Conservation (phyloP, 2,113 vertebrate species). For the Climacteris rufus region DNA sequence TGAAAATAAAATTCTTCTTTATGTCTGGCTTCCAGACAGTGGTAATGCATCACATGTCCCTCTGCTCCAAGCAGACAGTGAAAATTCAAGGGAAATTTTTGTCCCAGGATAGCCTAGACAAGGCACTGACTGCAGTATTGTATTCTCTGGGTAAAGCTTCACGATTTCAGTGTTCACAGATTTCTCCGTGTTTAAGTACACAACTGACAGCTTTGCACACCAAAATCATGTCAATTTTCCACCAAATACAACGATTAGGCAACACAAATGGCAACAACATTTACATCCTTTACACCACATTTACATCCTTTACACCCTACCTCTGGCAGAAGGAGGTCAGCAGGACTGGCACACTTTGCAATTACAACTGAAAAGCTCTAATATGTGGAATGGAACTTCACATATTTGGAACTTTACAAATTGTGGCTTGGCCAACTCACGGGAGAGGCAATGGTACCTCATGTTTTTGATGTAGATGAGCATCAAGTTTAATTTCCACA, state of each 20-base stretch:
- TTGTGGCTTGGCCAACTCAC: neutral
- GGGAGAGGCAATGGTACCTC: neutral
- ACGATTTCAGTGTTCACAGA: rapidly evolving
- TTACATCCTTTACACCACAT: neutral
- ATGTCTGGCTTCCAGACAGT: neutral
- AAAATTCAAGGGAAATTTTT: neutral
- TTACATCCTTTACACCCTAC: neutral
- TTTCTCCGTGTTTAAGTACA: neutral
- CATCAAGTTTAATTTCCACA: neutral
- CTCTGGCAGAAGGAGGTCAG: neutral
- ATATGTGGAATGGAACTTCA: neutral
- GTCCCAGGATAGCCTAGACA: neutral
- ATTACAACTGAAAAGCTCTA: neutral
- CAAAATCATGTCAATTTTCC: neutral
- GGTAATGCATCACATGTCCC: neutral
- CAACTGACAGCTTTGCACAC: neutral
- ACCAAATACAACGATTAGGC: neutral
- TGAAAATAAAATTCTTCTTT: neutral
- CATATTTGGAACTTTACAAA: no score
- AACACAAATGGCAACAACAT: neutral
- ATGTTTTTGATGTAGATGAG: neutral
- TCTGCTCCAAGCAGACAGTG: neutral
- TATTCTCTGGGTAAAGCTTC: neutral
- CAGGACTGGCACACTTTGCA: neutral
- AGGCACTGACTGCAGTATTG: neutral